Evolutionary conservation across 2,888 invertebrate species (phyloP), one percentile per base, ranked within the genome.

Genomic region (Phyllotreta cruciferae): DNA sequence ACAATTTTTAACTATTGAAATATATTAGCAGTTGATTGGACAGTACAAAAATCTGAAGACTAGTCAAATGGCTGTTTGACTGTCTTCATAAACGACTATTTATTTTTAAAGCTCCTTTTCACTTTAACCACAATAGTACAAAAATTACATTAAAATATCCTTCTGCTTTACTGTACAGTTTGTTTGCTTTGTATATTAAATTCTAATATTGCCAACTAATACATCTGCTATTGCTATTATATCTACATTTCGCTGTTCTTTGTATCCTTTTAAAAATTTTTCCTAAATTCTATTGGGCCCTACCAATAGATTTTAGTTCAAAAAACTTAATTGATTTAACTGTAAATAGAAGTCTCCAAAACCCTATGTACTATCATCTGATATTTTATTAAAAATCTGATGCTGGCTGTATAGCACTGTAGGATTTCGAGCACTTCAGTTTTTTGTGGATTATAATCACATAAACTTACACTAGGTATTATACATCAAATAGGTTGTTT

Each of bases 51-150:
- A n/a, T 44, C 11, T 62, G 71, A 74, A 75, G 73, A 72, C 68
- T 24, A 71, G 71, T 73, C 77, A 78, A 76, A 77, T 79, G 79
- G 79, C 79, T 80, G 80, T 66, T 75, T 79, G 76, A 71, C 62
- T 53, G 60, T 66, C 68, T 71, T 68, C 61, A 9, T 45, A 7
- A 7, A 37, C 11, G 39, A 36, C 11, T 64, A 49, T 57, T 60
- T 52, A 35, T 65, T 68, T 24, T 60, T 52, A 60, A 60, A 60
- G 60, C 60, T 42, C 60, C 13, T 42, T 35, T 14, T 34, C 24
- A 24, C 37, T 42, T 36, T 52, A 44, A 36, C 60, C 49, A 66
- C 66, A 66, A 65, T 70, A 66, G 69, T 73, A 71, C 67, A 71
- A 73, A 71, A 71, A 36, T 66, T 66, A 61, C 41, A 63, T 14